Base-by-base conservation (phyloP, 1,140 invertebrate genomes). In the Cotesia vestalis region DNA sequence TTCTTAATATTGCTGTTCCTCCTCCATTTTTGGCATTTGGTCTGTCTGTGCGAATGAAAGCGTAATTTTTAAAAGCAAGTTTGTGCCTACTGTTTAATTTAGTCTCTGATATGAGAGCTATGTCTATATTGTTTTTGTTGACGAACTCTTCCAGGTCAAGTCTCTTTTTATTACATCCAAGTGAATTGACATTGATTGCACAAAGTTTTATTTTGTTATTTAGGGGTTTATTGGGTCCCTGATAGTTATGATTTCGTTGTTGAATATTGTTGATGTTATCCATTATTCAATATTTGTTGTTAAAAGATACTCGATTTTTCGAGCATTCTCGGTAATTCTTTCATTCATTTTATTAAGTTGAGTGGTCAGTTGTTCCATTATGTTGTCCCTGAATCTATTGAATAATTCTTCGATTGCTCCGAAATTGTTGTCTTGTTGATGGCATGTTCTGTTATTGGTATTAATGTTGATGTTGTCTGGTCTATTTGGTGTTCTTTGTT, bases 181-280 rank as follows among this genome's bases (percentile, higher is more conserved):
- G 14, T 8, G 72, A 73, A 5, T 73, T 68, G 2, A 69, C 67
- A 55, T 73, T 73, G 6, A 73, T 73, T 11, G 66, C 66, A 17
- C 27, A 14, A 14, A 73, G 34, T 52, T 27, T 69, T n/a, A 8
- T 67, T 34, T 14, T 9, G 9, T 8, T 34, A 55, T 34, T 34
- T 40, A 9, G 3, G 38, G 38, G 8, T 40, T 9, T 40, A 40
- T 40, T 35, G 0, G 1, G 14, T 36, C 34, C n/a, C 20, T 20
- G 20, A 20, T 2, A 9, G 9, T 9, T 4, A 8, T 17, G 53
- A 34, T 51, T 35, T 68, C 5, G 20, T 8, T 55, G 9, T 68
- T 1, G 14, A 34, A 3, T n/a, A 6, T 4, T 55, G 8, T 52
- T 52, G 11, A 6, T 12, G 4, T 11, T 6, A 34, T 20, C 4